phyloP scores from a whole-genome alignment of 2,888 invertebrate genomes.

The Acrobasis repandana region DNA sequence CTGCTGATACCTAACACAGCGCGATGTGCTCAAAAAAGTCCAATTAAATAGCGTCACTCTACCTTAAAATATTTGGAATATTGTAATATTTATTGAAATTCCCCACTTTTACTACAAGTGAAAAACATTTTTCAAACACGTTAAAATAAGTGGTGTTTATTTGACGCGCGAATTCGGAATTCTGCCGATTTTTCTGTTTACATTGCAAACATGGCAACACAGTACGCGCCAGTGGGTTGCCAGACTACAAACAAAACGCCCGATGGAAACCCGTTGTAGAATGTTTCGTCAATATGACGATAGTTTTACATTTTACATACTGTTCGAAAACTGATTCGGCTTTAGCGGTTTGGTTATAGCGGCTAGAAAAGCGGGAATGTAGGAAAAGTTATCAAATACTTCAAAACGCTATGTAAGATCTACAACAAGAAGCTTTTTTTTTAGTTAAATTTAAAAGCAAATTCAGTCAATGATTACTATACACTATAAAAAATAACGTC shows the following conservation, averaged over 20 bases:
- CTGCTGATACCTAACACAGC: too few relatives aligned
- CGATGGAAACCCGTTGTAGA: constrained; percentile 19
- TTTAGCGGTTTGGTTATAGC: not conserved
- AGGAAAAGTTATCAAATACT: not conserved
- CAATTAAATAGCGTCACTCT: not conserved
- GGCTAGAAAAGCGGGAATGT: not conserved
- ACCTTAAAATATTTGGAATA: not conserved
- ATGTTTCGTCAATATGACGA: constrained; percentile 16
- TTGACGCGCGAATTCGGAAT: constrained; percentile 16
- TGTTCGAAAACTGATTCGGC: constrained; percentile 7
- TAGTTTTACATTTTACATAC: constrained; percentile 22
- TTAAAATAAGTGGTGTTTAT: constrained; percentile 18
- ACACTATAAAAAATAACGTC: too few relatives aligned
- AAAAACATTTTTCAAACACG: constrained; percentile 12
- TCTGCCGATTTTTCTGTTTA: constrained; percentile 59
- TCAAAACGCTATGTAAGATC: too few relatives aligned
- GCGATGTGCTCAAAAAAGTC: too few relatives aligned
- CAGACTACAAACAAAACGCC: constrained; percentile 60
- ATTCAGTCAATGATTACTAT: too few relatives aligned
- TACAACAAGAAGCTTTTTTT: too few relatives aligned
- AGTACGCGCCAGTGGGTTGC: constrained; percentile 49
- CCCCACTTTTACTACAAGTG: not conserved
- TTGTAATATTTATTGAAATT: not conserved
- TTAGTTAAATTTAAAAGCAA: too few relatives aligned
- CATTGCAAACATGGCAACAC: constrained; percentile 60